Conservation (phyloP, 2,888 invertebrate species). For the Endotricha flammealis region DNA sequence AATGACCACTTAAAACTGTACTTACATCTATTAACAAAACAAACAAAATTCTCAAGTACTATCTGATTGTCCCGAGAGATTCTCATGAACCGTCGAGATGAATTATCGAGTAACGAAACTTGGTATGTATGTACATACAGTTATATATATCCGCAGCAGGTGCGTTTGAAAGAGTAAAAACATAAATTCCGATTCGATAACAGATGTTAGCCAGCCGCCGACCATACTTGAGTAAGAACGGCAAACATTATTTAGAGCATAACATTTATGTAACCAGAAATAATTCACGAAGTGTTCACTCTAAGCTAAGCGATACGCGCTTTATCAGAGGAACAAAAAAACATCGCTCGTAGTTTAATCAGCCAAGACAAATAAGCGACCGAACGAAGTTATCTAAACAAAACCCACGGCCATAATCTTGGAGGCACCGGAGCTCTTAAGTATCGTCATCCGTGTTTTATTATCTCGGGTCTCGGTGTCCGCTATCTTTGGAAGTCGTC, state of each 20-base stretch:
- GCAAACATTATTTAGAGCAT: slow-evolving; percentile 49
- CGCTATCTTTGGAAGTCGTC: slow-evolving; percentile 62
- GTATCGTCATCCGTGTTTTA: slow-evolving; percentile 51
- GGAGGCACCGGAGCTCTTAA: slow-evolving; percentile 50
- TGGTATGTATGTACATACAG: slow-evolving; percentile 20
- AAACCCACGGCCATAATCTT: slow-evolving; percentile 49
- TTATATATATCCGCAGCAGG: slow-evolving; percentile 61
- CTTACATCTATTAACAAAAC: slow-evolving; percentile 51
- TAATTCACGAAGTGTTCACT: slow-evolving; percentile 36
- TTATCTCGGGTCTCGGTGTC: slow-evolving; percentile 48
- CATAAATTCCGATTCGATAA: slow-evolving; percentile 69
- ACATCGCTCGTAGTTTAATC: slow-evolving; percentile 39
- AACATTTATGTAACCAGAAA: slow-evolving; percentile 53
- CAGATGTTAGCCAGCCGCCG: slow-evolving; percentile 64
- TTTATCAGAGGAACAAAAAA: slow-evolving; percentile 30
- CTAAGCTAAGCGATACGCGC: slow-evolving; percentile 27
- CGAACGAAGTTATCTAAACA: slow-evolving; percentile 54
- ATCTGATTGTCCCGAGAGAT: slow-evolving; percentile 36
- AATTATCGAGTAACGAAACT: slow-evolving; percentile 17
- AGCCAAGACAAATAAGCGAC: slow-evolving; percentile 55
- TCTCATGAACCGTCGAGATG: slow-evolving; percentile 28
- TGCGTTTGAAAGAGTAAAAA: slow-evolving; percentile 66
- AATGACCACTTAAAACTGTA: slow-evolving; percentile 46
- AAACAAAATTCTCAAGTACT: slow-evolving; percentile 40
- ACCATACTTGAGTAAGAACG: slow-evolving; percentile 50